These are phyloP conservation scores for Aethes cnicana DNA, from an alignment of 2,888 invertebrate genomes.

Conservation along the genomic window DNA sequence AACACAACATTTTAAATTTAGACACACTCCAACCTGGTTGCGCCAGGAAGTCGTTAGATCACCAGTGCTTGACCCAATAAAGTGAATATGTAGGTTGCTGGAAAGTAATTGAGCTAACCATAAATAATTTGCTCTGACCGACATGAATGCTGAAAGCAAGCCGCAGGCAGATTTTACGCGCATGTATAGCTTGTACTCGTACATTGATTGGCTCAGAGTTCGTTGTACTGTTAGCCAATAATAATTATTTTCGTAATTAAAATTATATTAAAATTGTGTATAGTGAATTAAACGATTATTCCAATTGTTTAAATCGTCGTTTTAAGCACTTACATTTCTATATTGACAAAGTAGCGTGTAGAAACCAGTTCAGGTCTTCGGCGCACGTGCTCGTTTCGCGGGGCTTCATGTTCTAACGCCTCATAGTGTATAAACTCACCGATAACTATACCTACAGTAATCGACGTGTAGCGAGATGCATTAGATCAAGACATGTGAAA, in stretches of 20 bases:
- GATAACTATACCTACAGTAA: not conserved
- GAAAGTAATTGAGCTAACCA: slow-evolving; percentile 48
- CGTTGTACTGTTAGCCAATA: too few species aligned
- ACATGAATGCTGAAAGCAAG: slow-evolving; percentile 16
- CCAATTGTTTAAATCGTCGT: too few species aligned
- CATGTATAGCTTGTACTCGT: not conserved
- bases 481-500: slow-evolving; percentile 25
- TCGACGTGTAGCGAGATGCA: slow-evolving; percentile 25
- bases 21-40: slow-evolving; percentile 51
- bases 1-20: slow-evolving; percentile 58
- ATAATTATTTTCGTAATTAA: too few species aligned
- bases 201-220: too few species aligned
- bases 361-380: slow-evolving; percentile 35
- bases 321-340: too few species aligned
- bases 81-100: slow-evolving; percentile 50
- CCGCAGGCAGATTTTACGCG: slow-evolving; percentile 2
- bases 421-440: slow-evolving; percentile 13
- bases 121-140: slow-evolving; percentile 35
- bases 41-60: slow-evolving; percentile 60
- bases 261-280: too few species aligned
- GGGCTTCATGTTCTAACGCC: slow-evolving; percentile 33
- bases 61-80: slow-evolving; percentile 60
- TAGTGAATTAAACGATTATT: too few species aligned
- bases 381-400: slow-evolving; percentile 54
- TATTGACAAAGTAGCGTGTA: too few species aligned